Evolutionary conservation across 2,113 vertebrate species (phyloP), one percentile per base, ranked within the genome.

Genomic region (Nematolebias whitei): DNA sequence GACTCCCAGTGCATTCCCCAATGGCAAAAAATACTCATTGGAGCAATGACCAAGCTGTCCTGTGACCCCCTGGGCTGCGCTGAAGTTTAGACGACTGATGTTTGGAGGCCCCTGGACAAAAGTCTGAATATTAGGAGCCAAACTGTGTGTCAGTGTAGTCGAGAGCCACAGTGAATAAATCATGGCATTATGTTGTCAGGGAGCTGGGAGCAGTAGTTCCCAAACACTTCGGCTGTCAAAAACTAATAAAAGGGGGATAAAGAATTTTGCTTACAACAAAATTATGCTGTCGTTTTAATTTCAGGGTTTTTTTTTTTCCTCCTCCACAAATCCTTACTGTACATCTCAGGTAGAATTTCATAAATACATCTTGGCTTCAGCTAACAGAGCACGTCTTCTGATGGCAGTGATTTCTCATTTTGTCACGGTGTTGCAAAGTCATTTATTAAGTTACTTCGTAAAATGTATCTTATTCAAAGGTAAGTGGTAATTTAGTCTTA

Each of bases 131-230:
- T 53, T 59, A 61, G 14, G 60, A 39, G 55, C 68, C 48, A 56
- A 49, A 81, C 54, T 47, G 45, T 26, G 66, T 63, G 56, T 68
- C 40, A 52, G 48, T 70, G 57, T 56, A 73, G 52, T 58, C 63
- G 14, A 55, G 61, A 79, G 66, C 50, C 35, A 19, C 20, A 69
- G 48, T 71, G 52, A 77, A 77, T 84, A 68, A 77, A 63, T 78
- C 20, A 72, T 14, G 48, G 44, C 29, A 58, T 48, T 40, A 32
- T 67, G 67, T 74, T 73, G 68, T 26, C 16, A 52, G 23, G 10
- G 26, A 3, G 59, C 60, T 71, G 53, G 29, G 18, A 69, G 78
- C 68, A 15, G 51, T 41, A 45, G 38, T 44, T 71, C 18, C 48
- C 24, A 3, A 52, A 64, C 35, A 59, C 23, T 65, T 66, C 39